Base-by-base conservation (phyloP, 2,797 vertebrate genomes). In the Margarornis squamiger region DNA sequence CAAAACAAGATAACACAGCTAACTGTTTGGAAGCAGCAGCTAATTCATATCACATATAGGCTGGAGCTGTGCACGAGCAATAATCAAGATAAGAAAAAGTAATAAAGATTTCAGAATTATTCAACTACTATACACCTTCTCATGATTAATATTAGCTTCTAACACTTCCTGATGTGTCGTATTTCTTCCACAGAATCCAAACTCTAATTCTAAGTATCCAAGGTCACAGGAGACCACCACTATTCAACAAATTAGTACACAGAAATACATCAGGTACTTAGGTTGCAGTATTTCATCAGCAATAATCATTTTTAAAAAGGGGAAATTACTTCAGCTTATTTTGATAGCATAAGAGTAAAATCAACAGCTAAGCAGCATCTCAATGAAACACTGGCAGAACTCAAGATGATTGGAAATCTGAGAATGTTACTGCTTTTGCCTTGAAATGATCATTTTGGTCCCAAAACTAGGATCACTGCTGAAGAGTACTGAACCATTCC, bases 71-170 rank as follows among this genome's bases (percentile, higher is more conserved):
- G 86, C 43, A 41, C 22, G 34, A 88, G 48, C 36, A 79, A 85
- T 75, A 88, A 93, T 58, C 34, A 90, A 94, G 91, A 93, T 88
- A 90, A 96, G 84, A 65, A 93, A 86, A 73, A 6, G 30, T 70
- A 86, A 94, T 95, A 97, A 93, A 88, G 82, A 91, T 79, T 93
- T 91, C 76, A 63, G 73, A 95, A 91, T 93, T 92, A 93, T 95
- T 90, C 46, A 72, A 93, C 88, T 88, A 90, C 59, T 88, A 62
- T 26, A 81, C 55, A 91, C 70, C 66, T 90, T 58, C 61, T 81
- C 74, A 67, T 46, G 58, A 74, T 93, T 83, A 86, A 38, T 41
- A 92, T 39, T 81, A 75, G 46, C 68, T 91, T 83, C 62, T 66
- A 84, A 79, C 51, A 86, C 87, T 96, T 96, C 90, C 91, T 88